Evolutionary conservation across 2,888 invertebrate genomes (phyloP), one percentile per base, ranked within the genome.

Genomic region (Bellardia bayeri): DNA sequence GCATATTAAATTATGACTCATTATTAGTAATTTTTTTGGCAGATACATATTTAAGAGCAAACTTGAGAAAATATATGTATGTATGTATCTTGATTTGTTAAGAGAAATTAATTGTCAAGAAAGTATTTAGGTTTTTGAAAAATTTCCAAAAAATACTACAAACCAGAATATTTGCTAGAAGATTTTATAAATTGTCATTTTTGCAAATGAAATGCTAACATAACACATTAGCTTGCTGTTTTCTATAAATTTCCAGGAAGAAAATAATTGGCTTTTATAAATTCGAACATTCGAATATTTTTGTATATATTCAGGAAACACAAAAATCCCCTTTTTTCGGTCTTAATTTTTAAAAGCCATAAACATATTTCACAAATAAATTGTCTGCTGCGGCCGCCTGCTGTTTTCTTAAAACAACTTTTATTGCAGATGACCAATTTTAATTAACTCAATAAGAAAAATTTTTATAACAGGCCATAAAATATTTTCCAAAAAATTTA

Each of bases 401-500:
- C 54, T 9, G 8, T 3, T 40, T 3, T 40, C 2, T 9, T 1
- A 58, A 61, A 30, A 11, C 14, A 37, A 64, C 11, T 42, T 68
- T 37, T 49, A 37, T 61, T 13, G 2, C 82, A 63, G 45, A 69
- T 83, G 69, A 56, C 69, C 11, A 63, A 54, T 56, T 71, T 76
- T 83, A 83, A 83, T 83, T 76, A 82, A 68, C 4, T 16, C 68
- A 71, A 83, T 40, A 45, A 42, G 11, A 14, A 80, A 54, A 42
- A 49, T 68, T 68, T 71, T 71, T 40, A 78, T 40, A 37, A 23
- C 14, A 14, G n/a, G 14, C 8, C 68, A 74, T 85, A 42, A 85
- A 80, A 71, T 81, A 58, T 78, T 82, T 76, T 82, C 76, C 76
- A 86, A 64, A 71, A 72, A 78, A 76, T 72, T 78, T 68, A 79